A percentile compares a stretch with the other conserved stretches of the same genome.
phyloP scores from a whole-genome alignment of 2,888 invertebrate genomes.

The Augochlorella aurata region DNA sequence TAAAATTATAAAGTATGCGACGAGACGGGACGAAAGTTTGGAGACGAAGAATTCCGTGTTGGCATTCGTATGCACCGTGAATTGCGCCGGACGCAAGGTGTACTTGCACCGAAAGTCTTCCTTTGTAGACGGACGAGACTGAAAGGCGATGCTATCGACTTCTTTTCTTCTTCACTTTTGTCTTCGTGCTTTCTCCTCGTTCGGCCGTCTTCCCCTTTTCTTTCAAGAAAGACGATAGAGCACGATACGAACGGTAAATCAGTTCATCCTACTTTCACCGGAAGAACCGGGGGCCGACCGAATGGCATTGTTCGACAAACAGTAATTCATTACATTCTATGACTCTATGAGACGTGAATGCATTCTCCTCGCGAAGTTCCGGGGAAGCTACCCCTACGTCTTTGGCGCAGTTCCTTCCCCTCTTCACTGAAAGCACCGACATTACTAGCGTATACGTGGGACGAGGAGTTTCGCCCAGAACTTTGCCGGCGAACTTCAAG shows the following conservation, averaged over 20 bases:
- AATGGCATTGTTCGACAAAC: conserved; percentile 74
- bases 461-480: conserved; percentile 57
- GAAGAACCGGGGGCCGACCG: conserved; percentile 60
- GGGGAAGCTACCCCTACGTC: conserved; percentile 47
- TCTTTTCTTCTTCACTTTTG: conserved; percentile 18
- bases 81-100: conserved; percentile 8
- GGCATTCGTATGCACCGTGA: conserved; percentile 1
- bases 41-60: neutral
- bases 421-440: conserved; percentile 36
- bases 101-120: neutral
- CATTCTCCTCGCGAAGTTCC: conserved; percentile 62
- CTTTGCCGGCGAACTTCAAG: conserved; percentile 66
- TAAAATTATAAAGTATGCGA: neutral
- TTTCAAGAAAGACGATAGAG: conserved; percentile 38
- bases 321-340: conserved; percentile 76
- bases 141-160: conserved; percentile 14
- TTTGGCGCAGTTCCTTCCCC: conserved; percentile 53
- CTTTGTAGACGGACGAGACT: conserved; percentile 8
- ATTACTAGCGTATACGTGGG: conserved; percentile 30
- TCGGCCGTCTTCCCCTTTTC: conserved; percentile 9
- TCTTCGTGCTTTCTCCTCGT: conserved; percentile 17
- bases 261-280: conserved; percentile 67
- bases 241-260: conserved; percentile 71
- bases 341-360: conserved; percentile 72
- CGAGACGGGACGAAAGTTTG: neutral